Base-by-base conservation (phyloP, 1,140 invertebrate species). In the Drosophila auraria region DNA sequence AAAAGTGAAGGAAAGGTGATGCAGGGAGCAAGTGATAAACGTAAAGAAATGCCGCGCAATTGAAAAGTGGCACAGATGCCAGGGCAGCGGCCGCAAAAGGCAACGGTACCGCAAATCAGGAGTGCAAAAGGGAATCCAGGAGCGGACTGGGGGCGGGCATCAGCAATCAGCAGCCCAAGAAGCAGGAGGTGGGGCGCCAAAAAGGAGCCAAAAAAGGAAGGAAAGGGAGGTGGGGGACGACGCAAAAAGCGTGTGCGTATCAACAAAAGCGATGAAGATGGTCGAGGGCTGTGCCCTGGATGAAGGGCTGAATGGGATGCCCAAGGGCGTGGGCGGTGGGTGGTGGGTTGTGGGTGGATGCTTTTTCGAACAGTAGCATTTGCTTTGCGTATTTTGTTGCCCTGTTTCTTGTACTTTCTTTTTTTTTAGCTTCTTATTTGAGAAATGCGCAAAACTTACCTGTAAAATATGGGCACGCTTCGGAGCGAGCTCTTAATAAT, bases 21-120 rank as follows among this genome's bases (percentile, higher is more conserved):
- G 66, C 51, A 40, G 54, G 42, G 49, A 81, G 63, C 60, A 81
- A 78, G 84, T 80, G 81, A 89, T 78, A 78, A 83, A 77, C 73
- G 69, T 78, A 60, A 80, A 87, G 84, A 89, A 89, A 75, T 89
- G 83, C 79, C 78, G 84, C 84, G 84, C 74, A 87, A 89, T 89
- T 87, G 84, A 89, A 87, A 87, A 87, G 73, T 87, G 59, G 84
- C 84, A 87, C 84, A 87, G 74, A 77, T 80, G 80, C 62, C 60
- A 65, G 51, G 68, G 76, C 81, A 71, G 49, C 50, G 73, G 64
- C 75, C 75, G 20, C 60, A 73, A 70, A 61, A 74, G 47, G 70
- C 78, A 87, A 83, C 84, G 78, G 86, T 81, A 87, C 51, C 68
- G 33, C 25, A 71, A 47, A 45, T 45, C 49, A 59, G 47, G 53